phyloP scores from a whole-genome alignment of 2,113 vertebrate genomes.

The Saguinus imperator region DNA sequence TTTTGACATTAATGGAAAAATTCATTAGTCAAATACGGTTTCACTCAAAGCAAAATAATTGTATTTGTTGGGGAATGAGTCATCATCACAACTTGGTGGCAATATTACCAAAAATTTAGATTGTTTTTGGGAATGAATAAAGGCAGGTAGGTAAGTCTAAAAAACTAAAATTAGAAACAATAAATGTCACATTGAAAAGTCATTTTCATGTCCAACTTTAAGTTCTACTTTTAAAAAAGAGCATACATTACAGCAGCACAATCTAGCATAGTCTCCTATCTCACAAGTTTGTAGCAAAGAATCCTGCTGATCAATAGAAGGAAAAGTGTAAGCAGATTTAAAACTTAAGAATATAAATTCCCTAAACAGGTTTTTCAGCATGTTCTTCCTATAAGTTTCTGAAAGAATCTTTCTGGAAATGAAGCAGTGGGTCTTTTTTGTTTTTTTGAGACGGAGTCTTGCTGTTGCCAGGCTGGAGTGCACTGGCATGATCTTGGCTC shows the following conservation, averaged over 20 bases:
- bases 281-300: neutral
- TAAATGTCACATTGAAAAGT: neutral
- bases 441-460: too few species aligned
- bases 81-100: conserved; percentile 58
- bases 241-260: neutral
- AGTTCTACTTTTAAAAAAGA: conserved; percentile 6
- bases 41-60: conserved; percentile 10
- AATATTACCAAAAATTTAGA: conserved; percentile 49
- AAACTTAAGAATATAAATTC: neutral
- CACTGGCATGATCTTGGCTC: too few species aligned
- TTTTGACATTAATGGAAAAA: conserved; percentile 47
- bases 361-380: conserved; percentile 1
- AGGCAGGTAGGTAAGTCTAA: neutral
- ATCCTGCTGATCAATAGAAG: neutral
- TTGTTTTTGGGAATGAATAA: neutral
- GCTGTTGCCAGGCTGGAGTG: too few species aligned
- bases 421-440: neutral
- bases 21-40: conserved; percentile 12
- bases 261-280: neutral
- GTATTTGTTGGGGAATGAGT: neutral
- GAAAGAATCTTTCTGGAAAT: neutral
- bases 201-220: conserved; percentile 1
- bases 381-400: neutral
- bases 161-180: conserved; percentile 9
- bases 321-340: neutral